These are phyloP conservation scores for Apodemia hepburni DNA, from an alignment of 2,888 invertebrate species.

Conservation along the genomic window DNA sequence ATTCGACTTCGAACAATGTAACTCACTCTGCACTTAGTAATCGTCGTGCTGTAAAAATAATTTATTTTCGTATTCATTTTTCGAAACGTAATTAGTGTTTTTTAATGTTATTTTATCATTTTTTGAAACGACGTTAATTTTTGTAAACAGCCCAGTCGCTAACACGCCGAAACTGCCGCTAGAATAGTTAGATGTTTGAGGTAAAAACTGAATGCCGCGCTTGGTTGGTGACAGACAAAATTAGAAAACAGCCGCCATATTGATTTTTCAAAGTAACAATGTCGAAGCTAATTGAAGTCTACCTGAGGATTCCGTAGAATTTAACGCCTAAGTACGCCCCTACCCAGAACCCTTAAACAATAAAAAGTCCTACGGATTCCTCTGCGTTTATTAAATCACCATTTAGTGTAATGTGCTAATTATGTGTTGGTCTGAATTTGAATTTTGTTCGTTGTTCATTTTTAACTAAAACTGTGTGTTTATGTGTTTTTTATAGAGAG, in stretches of 20 bases:
- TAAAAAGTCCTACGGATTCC: slow-evolving; percentile 58
- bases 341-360: slow-evolving; percentile 30
- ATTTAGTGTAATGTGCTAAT: slow-evolving; percentile 78
- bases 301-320: slow-evolving; percentile 65
- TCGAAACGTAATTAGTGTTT: slow-evolving; percentile 76
- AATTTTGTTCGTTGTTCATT: slow-evolving; percentile 78
- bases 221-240: slow-evolving; percentile 32
- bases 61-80: slow-evolving; percentile 71
- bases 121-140: slow-evolving; percentile 56
- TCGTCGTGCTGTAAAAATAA: slow-evolving; percentile 76
- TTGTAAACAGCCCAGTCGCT: slow-evolving; percentile 59
- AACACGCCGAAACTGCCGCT: slow-evolving; percentile 44
- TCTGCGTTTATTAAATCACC: slow-evolving; percentile 48
- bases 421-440: slow-evolving; percentile 77
- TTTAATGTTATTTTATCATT: slow-evolving; percentile 68
- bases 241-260: slow-evolving; percentile 25
- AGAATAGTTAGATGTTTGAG: slow-evolving; percentile 33
- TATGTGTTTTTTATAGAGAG: slow-evolving; percentile 69
- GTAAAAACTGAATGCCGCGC: slow-evolving; percentile 49
- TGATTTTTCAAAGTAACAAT: slow-evolving; percentile 31
- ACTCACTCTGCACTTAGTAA: slow-evolving; percentile 78
- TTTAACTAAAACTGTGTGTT: slow-evolving; percentile 77
- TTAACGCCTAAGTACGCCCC: slow-evolving; percentile 43
- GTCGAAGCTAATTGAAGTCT: slow-evolving; percentile 42
- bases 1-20: slow-evolving; percentile 61